Percentiles rank a stretch among this genome's conserved stretches.
phyloP scores from a whole-genome alignment of 2,888 invertebrate genomes.

The Galeruca laticollis region DNA sequence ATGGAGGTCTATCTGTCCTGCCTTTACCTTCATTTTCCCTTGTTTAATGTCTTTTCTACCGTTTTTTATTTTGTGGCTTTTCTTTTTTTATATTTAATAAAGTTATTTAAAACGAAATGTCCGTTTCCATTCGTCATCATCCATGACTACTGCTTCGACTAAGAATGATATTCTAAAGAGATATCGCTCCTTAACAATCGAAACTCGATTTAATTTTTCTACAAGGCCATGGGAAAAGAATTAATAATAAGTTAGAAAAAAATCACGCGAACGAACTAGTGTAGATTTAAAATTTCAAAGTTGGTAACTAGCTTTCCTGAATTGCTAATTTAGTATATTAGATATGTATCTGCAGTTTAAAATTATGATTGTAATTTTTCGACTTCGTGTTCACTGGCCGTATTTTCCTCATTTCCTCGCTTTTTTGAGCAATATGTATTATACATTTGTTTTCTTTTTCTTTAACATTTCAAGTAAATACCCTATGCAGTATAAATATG shows the following conservation, averaged over 20 bases:
- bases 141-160: constrained; percentile 24
- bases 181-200: constrained; percentile 47
- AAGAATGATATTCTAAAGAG: constrained; percentile 21
- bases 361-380: constrained; percentile 64
- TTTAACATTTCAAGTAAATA: neutral
- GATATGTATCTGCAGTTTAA: constrained; percentile 62
- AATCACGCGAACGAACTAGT: constrained; percentile 53
- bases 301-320: constrained; percentile 56
- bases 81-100: neutral
- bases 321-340: constrained; percentile 63
- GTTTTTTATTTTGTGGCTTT: neutral
- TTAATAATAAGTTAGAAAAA: constrained; percentile 56
- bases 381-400: constrained; percentile 57
- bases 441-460: constrained; percentile 35
- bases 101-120: neutral
- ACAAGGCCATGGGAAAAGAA: constrained; percentile 58
- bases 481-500: too few species aligned
- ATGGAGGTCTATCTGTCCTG: too few species aligned
- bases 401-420: constrained; percentile 51
- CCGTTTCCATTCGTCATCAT: neutral
- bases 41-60: too few species aligned
- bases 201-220: constrained; percentile 53
- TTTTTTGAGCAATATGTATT: constrained; percentile 46
- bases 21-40: too few species aligned
- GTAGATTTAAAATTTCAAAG: constrained; percentile 57